Base-by-base conservation (phyloP, 2,797 vertebrate genomes). In the Clarias pachynema region DNA sequence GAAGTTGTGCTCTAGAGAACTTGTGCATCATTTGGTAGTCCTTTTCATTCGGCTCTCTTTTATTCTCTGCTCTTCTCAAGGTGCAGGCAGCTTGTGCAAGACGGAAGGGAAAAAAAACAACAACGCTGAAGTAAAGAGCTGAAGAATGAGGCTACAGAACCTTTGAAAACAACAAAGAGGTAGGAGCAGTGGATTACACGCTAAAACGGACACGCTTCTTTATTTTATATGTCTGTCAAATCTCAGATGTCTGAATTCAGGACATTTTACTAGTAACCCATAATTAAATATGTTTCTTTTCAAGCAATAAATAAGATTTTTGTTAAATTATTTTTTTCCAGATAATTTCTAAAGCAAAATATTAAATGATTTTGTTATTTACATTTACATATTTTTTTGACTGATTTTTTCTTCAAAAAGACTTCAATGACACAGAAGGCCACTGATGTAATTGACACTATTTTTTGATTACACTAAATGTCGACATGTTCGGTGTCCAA, bases 91-190 rank as follows among this genome's bases (percentile, higher is more conserved):
- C 89, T 90, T 79, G 89, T 88, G 65, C 40, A 26, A 86, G 83
- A 87, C 26, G 87, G 88, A 81, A 68, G 7, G 7, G 89, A 90
- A 83, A 90, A 87, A 66, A 86, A 14, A 53, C 49, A 53, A 53
- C 49, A 53, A 89, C 86, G 84, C 82, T 89, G 73, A 88, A 90
- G 92, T 90, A 90, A 89, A 93, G 89, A 91, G 90, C 90, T 87
- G 90, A 93, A 95, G 95, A 94, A 96, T 96, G 95, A 94, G 93
- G 92, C 91, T 93, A 92, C 95, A 93, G 91, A 91, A 90, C 82
- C 91, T 94, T 93, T 96, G 92, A 95, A 94, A 93, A 93, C 91
- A 92, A 88, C 90, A 87, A 88, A 93, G 88, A 40, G 93, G 95
- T 96, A 91, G 94, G 94, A 91, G 69, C 49, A n/a, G 29, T 18